Evolutionary conservation across 2,888 invertebrate species (phyloP).

Genomic region (Nymphalis urticae): DNA sequence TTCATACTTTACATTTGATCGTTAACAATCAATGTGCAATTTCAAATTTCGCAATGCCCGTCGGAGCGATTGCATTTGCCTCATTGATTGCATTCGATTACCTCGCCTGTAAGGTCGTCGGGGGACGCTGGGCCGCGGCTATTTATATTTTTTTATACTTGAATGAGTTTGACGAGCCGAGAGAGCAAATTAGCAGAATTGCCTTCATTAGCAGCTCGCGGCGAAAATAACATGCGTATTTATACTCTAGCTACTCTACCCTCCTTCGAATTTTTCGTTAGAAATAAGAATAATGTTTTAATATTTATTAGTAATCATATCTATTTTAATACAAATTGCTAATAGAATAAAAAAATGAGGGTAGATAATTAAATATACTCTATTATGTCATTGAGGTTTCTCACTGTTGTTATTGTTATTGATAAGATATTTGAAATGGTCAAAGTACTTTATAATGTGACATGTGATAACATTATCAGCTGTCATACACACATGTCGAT

Average conservation of each 20-base stretch:
- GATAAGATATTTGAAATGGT: conserved; percentile 24
- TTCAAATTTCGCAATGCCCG: conserved; percentile 42
- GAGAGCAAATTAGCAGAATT: conserved; percentile 40
- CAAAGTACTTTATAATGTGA: conserved; percentile 9
- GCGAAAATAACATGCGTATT: conserved; percentile 24
- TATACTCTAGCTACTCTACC: background rate
- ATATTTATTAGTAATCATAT: background rate
- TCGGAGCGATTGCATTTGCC: conserved; percentile 56
- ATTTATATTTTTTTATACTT: conserved; percentile 58
- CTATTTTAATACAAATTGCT: background rate
- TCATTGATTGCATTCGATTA: conserved; percentile 74
- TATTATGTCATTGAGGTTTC: background rate
- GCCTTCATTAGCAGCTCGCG: conserved; percentile 32
- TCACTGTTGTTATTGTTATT: conserved; percentile 30
- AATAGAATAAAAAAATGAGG: background rate
- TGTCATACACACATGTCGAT: conserved; percentile 26
- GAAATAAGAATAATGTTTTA: background rate
- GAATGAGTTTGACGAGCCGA: conserved; percentile 40
- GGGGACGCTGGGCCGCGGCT: conserved; percentile 55
- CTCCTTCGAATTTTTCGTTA: background rate
- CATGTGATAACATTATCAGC: conserved; percentile 28
- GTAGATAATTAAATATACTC: conserved; percentile 2
- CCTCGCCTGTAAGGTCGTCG: conserved; percentile 61
- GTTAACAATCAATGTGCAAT: conserved; percentile 20
- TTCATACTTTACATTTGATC: background rate